Base-by-base conservation (phyloP, 92 coral and sea anemone genomes). In the Pocillopora meandrina region DNA sequence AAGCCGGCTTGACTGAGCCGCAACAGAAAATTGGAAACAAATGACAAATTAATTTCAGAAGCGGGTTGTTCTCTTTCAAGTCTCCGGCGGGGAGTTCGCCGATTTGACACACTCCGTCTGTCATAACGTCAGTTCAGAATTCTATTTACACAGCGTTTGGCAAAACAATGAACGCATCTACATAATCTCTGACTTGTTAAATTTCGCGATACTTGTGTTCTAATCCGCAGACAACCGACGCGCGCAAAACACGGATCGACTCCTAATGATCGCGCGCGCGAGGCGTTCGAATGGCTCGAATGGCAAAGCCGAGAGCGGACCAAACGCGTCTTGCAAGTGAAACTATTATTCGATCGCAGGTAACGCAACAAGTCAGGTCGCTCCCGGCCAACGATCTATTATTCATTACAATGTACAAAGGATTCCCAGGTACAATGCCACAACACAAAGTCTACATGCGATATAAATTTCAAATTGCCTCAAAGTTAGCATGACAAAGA, bases 321-420 rank as follows among this genome's bases (percentile, higher is more conserved):
- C 57, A 79, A 86, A 83, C 93, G 84, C 90, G 89, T 84, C 76
- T 83, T 15, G 73, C 81, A 68, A 78, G 19, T 65, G 72, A 84
- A 72, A 85, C 71, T 56, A 61, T n/a, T 31, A 70, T 70, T 75
- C 79, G 79, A 74, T 15, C 65, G 72, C 83, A 77, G 90, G 90
- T 87, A 87, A 75, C 84, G 78, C 85, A 89, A 76, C 87, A 77
- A 59, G 75, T 82, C 79, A 71, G 80, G 82, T 91, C 86, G 77
- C 82, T 55, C 72, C 76, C 80, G 76, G 69, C 84, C 73, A 65
- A 78, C 89, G 87, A 94, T 94, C 81, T 90, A 94, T 94, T 92
- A 94, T 94, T 94, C 95, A 94, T 94, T 80, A 92, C 90, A 87
- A 83, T 90, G 95, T 94, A 94, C 95, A 94, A 90, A 89, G 91